A percentile compares a stretch with the other conserved stretches of the same genome.
Conservation (phyloP, 2,888 invertebrate species). For the Lypha dubia region DNA sequence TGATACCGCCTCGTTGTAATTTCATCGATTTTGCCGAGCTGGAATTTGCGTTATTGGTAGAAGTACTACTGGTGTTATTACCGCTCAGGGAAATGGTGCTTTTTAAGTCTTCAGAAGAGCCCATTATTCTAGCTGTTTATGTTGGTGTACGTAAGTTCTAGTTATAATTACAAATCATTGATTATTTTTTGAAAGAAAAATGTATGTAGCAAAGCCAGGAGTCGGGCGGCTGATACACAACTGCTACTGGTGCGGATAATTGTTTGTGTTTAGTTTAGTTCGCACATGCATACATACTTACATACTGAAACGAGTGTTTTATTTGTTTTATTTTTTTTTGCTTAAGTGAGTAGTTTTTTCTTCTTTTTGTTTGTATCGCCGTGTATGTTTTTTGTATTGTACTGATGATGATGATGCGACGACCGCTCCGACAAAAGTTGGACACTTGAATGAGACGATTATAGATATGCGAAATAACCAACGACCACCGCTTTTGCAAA, state of each 20-base stretch:
- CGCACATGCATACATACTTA: conserved; percentile 34
- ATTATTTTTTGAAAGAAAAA: conserved; percentile 31
- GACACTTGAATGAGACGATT: conserved; percentile 82
- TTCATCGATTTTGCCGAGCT: conserved; percentile 71
- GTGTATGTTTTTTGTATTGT: conserved; percentile 74
- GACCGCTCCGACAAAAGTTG: conserved; percentile 82
- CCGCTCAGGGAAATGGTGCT: conserved; percentile 31
- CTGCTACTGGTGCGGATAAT: conserved; percentile 24
- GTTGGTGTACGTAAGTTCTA: neutral
- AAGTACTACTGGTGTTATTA: conserved; percentile 22
- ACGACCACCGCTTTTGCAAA: conserved; percentile 70
- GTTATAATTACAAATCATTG: conserved; percentile 27
- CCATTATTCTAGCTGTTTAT: conserved; percentile 22
- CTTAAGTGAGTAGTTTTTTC: conserved; percentile 2
- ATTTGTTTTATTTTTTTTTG: conserved; percentile 23
- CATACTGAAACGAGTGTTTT: conserved; percentile 21
- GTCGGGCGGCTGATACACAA: neutral
- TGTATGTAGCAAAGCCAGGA: conserved; percentile 7
- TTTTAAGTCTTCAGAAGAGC: conserved; percentile 47
- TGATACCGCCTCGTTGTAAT: conserved; percentile 78
- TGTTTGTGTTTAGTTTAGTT: conserved; percentile 44
- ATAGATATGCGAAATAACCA: conserved; percentile 77
- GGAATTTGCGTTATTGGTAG: conserved; percentile 10
- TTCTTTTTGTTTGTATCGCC: conserved; percentile 51
- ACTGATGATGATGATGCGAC: conserved; percentile 75